phyloP scores from a whole-genome alignment of 2,113 vertebrate genomes.

The Leptobrachium leishanense region DNA sequence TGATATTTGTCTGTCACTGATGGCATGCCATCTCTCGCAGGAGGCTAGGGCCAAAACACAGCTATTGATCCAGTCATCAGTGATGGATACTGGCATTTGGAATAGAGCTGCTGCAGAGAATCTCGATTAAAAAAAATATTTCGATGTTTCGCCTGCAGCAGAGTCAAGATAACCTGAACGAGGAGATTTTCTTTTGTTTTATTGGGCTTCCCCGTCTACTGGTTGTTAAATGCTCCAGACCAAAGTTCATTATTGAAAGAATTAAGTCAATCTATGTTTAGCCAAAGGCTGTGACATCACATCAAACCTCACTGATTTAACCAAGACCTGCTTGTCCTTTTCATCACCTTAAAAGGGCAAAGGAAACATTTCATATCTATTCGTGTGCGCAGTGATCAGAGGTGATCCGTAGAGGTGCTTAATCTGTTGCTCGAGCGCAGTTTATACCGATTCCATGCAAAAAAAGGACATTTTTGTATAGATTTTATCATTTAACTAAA shows the following conservation, averaged over 20 bases:
- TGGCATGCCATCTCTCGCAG: constrained; percentile 95
- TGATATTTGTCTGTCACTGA: constrained; percentile 98
- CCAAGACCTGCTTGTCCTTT: constrained; percentile 65
- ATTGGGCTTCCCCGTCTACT: constrained; percentile 72
- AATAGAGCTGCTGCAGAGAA: constrained; percentile 82
- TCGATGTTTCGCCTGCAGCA: constrained; percentile 78
- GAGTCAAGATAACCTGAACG: constrained; percentile 70
- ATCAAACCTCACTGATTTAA: constrained; percentile 68
- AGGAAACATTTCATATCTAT: constrained; percentile 57
- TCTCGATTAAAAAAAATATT: constrained; percentile 81
- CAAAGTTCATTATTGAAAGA: constrained; percentile 78
- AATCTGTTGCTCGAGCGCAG: constrained; percentile 53
- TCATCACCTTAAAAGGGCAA: constrained; percentile 62
- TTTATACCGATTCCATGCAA: constrained; percentile 57
- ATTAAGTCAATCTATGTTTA: constrained; percentile 77
- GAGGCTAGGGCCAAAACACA: constrained; percentile 94
- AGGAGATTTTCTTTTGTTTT: constrained; percentile 71
- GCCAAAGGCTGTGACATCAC: constrained; percentile 73
- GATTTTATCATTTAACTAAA: neutral
- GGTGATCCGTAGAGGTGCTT: constrained; percentile 38
- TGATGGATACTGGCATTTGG: constrained; percentile 97
- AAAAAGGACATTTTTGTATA: constrained; percentile 44
- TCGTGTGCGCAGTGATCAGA: constrained; percentile 38
- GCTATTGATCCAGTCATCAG: constrained; percentile 96
- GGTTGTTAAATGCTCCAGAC: constrained; percentile 71